phyloP scores from a whole-genome alignment of 2,888 invertebrate species.

The Nudaria mundana region DNA sequence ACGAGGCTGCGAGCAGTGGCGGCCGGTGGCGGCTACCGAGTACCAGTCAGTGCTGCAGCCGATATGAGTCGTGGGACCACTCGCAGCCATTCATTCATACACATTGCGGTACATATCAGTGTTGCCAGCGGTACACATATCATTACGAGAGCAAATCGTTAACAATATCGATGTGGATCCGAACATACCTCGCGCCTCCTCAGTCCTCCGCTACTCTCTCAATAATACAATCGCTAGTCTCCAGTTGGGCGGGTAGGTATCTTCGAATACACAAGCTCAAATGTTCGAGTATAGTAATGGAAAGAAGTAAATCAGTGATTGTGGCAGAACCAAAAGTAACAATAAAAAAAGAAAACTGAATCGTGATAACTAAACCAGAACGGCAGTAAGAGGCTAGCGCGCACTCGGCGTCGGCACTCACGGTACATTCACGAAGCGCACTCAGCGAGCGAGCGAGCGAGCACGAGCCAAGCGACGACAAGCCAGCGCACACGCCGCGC shows the following conservation, averaged over 20 bases:
- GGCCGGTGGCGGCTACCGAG: conserved; percentile 4
- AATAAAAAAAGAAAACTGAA: conserved; percentile 34
- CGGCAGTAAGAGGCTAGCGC: conserved; percentile 33
- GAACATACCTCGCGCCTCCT: conserved; percentile 3
- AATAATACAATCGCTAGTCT: too few species aligned
- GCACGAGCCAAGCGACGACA: neutral
- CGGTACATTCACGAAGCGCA: neutral
- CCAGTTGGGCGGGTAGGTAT: conserved; percentile 10
- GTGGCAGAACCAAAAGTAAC: conserved; percentile 34
- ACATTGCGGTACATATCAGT: neutral
- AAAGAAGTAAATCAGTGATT: conserved; percentile 42
- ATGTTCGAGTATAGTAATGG: conserved; percentile 31
- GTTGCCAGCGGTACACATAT: neutral
- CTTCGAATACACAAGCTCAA: conserved; percentile 43
- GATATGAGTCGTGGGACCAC: too few species aligned
- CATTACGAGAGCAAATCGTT: neutral
- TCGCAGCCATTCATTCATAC: conserved; percentile 1
- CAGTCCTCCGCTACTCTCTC: too few species aligned
- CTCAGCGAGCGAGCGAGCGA: neutral
- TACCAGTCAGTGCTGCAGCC: too few species aligned
- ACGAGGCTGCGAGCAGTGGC: conserved; percentile 10
- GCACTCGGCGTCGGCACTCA: conserved; percentile 17
- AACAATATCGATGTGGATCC: conserved; percentile 1
- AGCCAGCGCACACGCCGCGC: conserved; percentile 11
- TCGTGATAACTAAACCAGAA: conserved; percentile 28